Evolutionary conservation across 2,888 invertebrate species (phyloP).

Genomic region (Ligdia adustata): DNA sequence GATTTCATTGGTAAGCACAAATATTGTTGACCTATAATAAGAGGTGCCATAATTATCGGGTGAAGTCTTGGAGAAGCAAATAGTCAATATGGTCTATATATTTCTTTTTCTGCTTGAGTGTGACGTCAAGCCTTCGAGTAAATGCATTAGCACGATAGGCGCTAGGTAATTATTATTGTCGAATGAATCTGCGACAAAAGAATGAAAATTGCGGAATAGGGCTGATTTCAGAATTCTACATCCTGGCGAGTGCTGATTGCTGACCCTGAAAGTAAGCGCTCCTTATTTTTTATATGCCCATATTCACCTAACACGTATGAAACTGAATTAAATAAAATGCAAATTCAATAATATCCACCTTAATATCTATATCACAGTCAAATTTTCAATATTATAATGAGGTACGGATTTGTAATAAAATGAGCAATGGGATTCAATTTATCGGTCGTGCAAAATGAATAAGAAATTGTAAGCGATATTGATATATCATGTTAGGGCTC

Average conservation of each 20-base stretch:
- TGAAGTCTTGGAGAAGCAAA: too few relatives aligned
- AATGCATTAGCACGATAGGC: too few relatives aligned
- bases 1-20: slow-evolving; percentile 9
- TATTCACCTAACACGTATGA: slow-evolving; percentile 1
- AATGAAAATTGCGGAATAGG: too few relatives aligned
- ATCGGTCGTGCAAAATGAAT: slow-evolving; percentile 65
- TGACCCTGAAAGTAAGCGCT: too few relatives aligned
- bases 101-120: too few relatives aligned
- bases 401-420: slow-evolving; percentile 53
- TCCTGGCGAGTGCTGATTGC: too few relatives aligned
- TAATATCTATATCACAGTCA: slow-evolving; percentile 37
- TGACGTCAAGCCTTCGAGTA: too few relatives aligned
- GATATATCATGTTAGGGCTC: slow-evolving; percentile 75
- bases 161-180: too few relatives aligned
- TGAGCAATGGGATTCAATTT: slow-evolving; percentile 66
- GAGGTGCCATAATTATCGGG: neutral
- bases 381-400: slow-evolving; percentile 41
- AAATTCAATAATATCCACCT: slow-evolving; percentile 29
- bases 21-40: neutral
- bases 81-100: too few relatives aligned
- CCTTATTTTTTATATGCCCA: too few relatives aligned
- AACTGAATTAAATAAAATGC: slow-evolving; percentile 27
- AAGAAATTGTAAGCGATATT: slow-evolving; percentile 64
- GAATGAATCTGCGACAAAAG: too few relatives aligned
- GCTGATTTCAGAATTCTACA: too few relatives aligned